phyloP scores from a whole-genome alignment of 1,140 invertebrate species.

The Tetramorium alpestre region DNA sequence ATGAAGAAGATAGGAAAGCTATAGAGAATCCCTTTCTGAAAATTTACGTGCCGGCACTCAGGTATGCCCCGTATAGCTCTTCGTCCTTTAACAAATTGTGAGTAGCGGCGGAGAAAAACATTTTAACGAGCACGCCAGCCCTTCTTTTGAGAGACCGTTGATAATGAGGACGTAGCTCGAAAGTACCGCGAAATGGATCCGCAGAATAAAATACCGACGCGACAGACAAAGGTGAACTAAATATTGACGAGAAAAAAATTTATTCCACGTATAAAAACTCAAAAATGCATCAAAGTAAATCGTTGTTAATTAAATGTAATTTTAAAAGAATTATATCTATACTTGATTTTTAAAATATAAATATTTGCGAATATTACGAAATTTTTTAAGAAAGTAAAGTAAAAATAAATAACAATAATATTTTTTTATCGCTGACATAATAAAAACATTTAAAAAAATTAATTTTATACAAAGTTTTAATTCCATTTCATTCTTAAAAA shows the following conservation, averaged over 20 bases:
- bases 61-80: constrained; percentile 62
- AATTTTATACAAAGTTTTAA: not conserved
- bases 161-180: constrained; percentile 57
- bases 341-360: not conserved
- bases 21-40: constrained; percentile 76
- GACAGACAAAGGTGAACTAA: constrained; percentile 26
- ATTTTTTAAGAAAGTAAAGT: not conserved
- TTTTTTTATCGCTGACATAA: not conserved
- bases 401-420: not conserved
- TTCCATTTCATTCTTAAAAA: too few species aligned
- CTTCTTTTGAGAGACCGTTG: constrained; percentile 55
- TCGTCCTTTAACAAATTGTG: constrained; percentile 77
- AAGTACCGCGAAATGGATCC: constrained; percentile 15
- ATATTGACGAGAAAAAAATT: constrained; percentile 8
- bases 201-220: constrained; percentile 28
- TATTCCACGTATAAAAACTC: not conserved
- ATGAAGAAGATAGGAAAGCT: constrained; percentile 60
- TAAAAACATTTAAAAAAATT: not conserved
- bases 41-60: constrained; percentile 70
- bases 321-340: not conserved
- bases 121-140: constrained; percentile 75
- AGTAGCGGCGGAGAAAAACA: constrained; percentile 71
- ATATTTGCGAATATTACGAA: not conserved
- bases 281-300: not conserved
- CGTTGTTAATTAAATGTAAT: not conserved